Conservation (phyloP, 2,113 vertebrate genomes). For the Pteropus alecto region DNA sequence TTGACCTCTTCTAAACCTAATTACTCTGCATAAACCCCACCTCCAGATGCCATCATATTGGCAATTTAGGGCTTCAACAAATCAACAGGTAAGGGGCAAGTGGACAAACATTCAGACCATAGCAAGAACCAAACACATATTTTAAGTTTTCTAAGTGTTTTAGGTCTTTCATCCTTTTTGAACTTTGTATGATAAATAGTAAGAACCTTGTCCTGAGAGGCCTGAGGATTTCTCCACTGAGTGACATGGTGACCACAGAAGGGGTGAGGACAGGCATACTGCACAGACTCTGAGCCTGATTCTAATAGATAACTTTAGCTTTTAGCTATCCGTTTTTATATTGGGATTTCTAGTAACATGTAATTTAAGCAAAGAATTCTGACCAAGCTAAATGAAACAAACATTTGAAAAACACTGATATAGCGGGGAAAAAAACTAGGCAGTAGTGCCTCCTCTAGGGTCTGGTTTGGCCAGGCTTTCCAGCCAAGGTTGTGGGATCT, state of each 20-base stretch:
- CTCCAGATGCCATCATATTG: background rate
- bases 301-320: background rate
- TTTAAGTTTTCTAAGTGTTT: background rate
- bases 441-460: background rate
- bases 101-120: background rate
- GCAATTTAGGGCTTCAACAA: background rate
- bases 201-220: background rate
- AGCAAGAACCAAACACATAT: background rate
- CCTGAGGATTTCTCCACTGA: background rate
- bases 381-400: background rate
- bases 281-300: background rate
- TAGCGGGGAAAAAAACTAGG: background rate
- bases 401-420: background rate
- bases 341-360: background rate
- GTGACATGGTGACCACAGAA: background rate
- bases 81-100: background rate
- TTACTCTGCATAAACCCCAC: background rate
- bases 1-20: background rate
- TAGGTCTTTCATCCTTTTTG: background rate
- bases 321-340: background rate
- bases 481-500: background rate
- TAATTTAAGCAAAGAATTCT: background rate
- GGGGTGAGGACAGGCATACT: background rate
- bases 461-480: background rate
- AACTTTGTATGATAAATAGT: background rate